phyloP scores from a whole-genome alignment of 2,888 invertebrate genomes.

The Microctonus brassicae region DNA sequence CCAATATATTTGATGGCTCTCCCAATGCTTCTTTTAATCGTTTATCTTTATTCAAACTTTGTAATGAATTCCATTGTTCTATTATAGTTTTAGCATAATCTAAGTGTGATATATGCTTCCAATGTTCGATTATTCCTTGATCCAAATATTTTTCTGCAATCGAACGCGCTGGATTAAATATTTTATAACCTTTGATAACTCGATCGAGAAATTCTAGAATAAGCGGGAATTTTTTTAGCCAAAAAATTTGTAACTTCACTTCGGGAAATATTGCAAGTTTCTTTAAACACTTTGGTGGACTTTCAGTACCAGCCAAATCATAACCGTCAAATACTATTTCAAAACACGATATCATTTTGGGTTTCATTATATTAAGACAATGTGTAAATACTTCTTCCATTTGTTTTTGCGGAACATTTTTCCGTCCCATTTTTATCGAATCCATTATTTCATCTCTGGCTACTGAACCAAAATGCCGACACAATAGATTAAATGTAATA shows the following conservation, averaged over 20 bases:
- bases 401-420: slow-evolving; percentile 7
- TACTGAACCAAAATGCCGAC: slow-evolving; percentile 31
- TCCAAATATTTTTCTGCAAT: slow-evolving; percentile 28
- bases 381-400: slow-evolving; percentile 4
- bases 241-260: slow-evolving; percentile 26
- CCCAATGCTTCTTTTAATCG: slow-evolving; percentile 16
- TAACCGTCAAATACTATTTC: slow-evolving; percentile 34
- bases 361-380: slow-evolving; percentile 36
- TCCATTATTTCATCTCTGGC: slow-evolving; percentile 32
- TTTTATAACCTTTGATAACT: slow-evolving; percentile 15
- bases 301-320: slow-evolving; percentile 28
- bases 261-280: slow-evolving; percentile 34
- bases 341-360: slow-evolving; percentile 37
- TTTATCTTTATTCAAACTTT: background rate
- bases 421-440: background rate
- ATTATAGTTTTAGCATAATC: slow-evolving; percentile 24
- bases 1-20: slow-evolving; percentile 18
- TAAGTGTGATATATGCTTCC: slow-evolving; percentile 7
- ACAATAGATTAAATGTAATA: slow-evolving; percentile 20
- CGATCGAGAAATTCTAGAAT: slow-evolving; percentile 22
- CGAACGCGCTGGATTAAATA: slow-evolving; percentile 15
- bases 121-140: slow-evolving; percentile 20
- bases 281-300: slow-evolving; percentile 32
- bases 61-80: background rate
- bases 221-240: slow-evolving; percentile 28